Evolutionary conservation across 2,797 vertebrate genomes (phyloP).

Genomic region (Thalassophryne amazonica): DNA sequence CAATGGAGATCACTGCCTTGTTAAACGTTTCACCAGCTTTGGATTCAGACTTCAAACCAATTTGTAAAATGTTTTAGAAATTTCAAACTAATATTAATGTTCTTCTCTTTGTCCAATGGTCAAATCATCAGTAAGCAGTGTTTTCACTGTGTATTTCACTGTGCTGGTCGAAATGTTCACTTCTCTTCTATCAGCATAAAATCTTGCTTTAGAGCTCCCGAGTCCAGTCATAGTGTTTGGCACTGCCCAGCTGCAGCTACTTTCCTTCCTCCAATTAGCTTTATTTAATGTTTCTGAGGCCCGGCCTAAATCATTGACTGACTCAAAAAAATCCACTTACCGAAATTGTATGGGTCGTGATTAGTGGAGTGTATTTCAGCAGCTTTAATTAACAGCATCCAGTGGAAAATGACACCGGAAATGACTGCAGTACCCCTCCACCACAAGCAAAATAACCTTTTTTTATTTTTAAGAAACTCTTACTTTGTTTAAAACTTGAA

Average conservation of each 20-base stretch:
- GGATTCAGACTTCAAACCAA: too few relatives aligned
- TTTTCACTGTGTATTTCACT: conserved; percentile 37
- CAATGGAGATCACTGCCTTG: too few relatives aligned
- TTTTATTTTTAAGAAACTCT: background rate
- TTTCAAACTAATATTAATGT: too few relatives aligned
- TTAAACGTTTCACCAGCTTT: too few relatives aligned
- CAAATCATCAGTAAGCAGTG: conserved; percentile 7
- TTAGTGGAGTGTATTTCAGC: conserved; percentile 62
- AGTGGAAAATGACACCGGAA: conserved; percentile 58
- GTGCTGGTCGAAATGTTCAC: conserved; percentile 46
- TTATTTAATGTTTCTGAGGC: conserved; percentile 72
- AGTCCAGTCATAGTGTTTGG: conserved; percentile 60
- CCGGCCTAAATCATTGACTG: conserved; percentile 69
- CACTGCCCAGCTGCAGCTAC: conserved; percentile 47
- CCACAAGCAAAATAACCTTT: background rate
- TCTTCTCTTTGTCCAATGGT: too few relatives aligned
- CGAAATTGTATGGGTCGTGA: conserved; percentile 71
- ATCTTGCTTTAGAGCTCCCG: conserved; percentile 40
- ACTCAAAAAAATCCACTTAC: conserved; percentile 71
- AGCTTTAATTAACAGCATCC: conserved; percentile 63
- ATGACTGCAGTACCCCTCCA: conserved; percentile 28
- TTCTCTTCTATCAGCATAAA: conserved; percentile 59
- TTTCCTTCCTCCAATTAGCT: conserved; percentile 64
- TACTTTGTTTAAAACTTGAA: conserved; percentile 2
- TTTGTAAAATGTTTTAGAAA: too few relatives aligned